These are phyloP conservation scores for Pitta sordida DNA, from an alignment of 2,113 vertebrate species.

Conservation along the genomic window DNA sequence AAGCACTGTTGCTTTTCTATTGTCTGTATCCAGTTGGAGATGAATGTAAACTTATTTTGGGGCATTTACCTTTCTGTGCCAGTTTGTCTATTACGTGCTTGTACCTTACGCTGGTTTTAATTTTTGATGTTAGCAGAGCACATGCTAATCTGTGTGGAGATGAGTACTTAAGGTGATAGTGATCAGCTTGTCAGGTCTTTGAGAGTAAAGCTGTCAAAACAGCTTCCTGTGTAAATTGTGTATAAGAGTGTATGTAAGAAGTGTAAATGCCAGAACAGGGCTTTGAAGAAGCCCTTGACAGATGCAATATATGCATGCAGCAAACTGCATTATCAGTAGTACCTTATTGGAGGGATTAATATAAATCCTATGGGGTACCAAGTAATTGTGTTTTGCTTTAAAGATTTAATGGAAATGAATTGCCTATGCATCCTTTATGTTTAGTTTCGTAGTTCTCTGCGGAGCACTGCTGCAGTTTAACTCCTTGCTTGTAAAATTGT, in stretches of 20 bases:
- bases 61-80: constrained; percentile 79
- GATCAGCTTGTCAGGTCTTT: constrained; percentile 57
- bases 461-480: constrained; percentile 40
- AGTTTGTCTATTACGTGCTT: constrained; percentile 68
- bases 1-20: constrained; percentile 27
- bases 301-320: constrained; percentile 70
- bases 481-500: constrained; percentile 25
- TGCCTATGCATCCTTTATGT: constrained; percentile 70
- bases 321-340: constrained; percentile 68
- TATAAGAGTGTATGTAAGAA: constrained; percentile 59
- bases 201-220: constrained; percentile 62
- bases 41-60: constrained; percentile 73
- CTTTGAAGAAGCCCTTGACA: constrained; percentile 47
- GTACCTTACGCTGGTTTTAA: constrained; percentile 60
- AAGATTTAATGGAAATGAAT: constrained; percentile 58
- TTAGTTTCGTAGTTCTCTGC: constrained; percentile 64
- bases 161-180: constrained; percentile 43
- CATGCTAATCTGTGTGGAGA: constrained; percentile 57
- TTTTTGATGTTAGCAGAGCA: constrained; percentile 69
- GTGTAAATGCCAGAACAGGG: constrained; percentile 55
- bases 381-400: constrained; percentile 73
- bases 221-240: constrained; percentile 61
- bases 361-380: constrained; percentile 72
- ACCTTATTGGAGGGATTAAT: constrained; percentile 70
- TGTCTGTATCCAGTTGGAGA: constrained; percentile 72